Evolutionary conservation across 2,797 vertebrate genomes (phyloP), one percentile per base, ranked within the genome.

Genomic region (Hyperoplus lanceolatus): DNA sequence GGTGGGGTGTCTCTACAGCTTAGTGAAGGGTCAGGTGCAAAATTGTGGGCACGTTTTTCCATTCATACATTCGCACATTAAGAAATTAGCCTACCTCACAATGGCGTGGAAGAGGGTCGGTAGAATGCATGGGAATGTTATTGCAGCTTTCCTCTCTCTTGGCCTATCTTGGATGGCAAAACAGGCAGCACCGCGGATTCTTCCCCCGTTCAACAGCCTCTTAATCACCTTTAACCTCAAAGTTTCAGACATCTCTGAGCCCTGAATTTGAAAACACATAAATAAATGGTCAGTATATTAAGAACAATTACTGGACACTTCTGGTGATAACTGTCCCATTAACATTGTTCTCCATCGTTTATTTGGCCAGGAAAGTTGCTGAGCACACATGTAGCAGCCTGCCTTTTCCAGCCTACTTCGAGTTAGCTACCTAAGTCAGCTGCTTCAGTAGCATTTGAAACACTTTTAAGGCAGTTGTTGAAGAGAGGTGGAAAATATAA

Each of bases 81-180:
- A 38, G 16, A 58, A 15, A 73, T 80, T 38, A 29, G 29, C 29
- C 29, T 29, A 84, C 60, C 79, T 84, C 12, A 51, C 1, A 46
- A 0, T 46, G 53, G 65, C 51, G 38, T 67, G 64, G 69, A 60
- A 29, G 29, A 29, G 29, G 29, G 29, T 29, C 29, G 51, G 13
- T 43, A 4, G 0, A 39, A 16, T 77, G 42, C 43, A 48, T 9
- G 53, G 53, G 48, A 63, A 13, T 0, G 29, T 42, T 8, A 2
- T 4, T 41, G 16, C 21, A 39, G 54, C 9, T 56, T 69, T 58
- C 11, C n/a, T n/a, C 42, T 39, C 41, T 48, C 4, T 45, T 10
- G 14, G 21, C 15, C 0, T 4, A 6, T 6, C 12, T 21, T 8
- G 1, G 5, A 75, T 46, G 51, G 49, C 9, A 54, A 42, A 46